Evolutionary conservation across 2,797 vertebrate genomes (phyloP), one percentile per base, ranked within the genome.

Genomic region (Brachymystax lenok): DNA sequence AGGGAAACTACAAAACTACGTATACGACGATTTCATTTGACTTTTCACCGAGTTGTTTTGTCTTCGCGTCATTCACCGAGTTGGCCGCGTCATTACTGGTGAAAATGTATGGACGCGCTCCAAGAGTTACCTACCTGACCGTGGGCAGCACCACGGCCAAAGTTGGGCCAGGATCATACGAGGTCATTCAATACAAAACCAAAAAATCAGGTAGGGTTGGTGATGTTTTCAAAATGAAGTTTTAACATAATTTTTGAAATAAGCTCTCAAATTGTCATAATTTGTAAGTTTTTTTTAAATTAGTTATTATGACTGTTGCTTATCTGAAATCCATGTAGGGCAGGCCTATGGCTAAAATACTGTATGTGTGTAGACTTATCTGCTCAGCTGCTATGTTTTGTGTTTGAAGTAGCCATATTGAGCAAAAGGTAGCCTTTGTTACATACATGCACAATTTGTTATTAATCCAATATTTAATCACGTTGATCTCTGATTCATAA

Each of bases 91-190:
- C 40, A 24, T 19, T 24, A 3, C 66, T 68, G 66, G 63, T 66
- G 63, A 77, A 77, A 24, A 93, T 93, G 92, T 92, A 91, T 16
- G 83, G 74, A 19, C 85, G 90, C 40, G 83, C 88, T 69, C 88
- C 88, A 0, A 84, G 92, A 83, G 75, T 87, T 59, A 91, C 86
- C 27, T 70, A 61, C 51, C 0, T 54, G 40, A 17, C 81, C 14
- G n/a, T 75, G 1, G 68, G 83, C 73, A 70, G 72, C 35, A 85
- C 88, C 0, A 21, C 85, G 2, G 2, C 85, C 0, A 5, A 83
- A 0, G 86, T 93, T 8, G 92, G 92, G 2, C 91, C 92, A 4
- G 91, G 91, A 19, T 88, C 92, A 0, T 92, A 93, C 56, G 75
- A 91, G 4, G 67, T 91, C 35, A 80, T 7, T 51, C 28, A 16